Evolutionary conservation across 2,113 vertebrate species (phyloP).

Genomic region (Nematolebias whitei): DNA sequence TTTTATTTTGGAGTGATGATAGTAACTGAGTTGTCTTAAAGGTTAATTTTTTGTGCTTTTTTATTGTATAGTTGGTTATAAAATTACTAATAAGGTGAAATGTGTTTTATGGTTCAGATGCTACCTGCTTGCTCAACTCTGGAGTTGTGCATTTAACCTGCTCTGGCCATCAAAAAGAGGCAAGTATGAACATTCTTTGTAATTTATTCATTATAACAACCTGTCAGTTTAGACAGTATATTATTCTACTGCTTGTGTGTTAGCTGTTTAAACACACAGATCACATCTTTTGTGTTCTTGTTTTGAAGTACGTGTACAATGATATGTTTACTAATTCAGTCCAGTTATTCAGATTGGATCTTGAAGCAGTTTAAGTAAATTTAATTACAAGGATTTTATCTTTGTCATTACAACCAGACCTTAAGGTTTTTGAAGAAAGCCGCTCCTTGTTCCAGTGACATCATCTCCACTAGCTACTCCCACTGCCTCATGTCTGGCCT

Average conservation of each 20-base stretch:
- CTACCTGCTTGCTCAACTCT: conserved; percentile 88
- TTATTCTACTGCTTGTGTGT: not conserved
- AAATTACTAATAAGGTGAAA: not conserved
- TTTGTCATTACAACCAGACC: conserved; percentile 76
- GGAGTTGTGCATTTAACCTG: conserved; percentile 92
- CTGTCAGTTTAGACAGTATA: not conserved
- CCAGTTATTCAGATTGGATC: not conserved
- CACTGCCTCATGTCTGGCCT: conserved; percentile 93
- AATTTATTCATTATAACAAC: not conserved
- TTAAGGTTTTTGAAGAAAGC: conserved; percentile 92
- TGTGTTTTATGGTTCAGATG: conserved; percentile 78
- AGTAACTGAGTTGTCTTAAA: not conserved
- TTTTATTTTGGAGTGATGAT: not conserved
- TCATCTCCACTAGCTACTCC: conserved; percentile 87
- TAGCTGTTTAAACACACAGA: not conserved
- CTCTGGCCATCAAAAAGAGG: conserved; percentile 95
- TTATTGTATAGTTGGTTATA: not conserved
- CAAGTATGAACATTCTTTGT: conserved; percentile 47
- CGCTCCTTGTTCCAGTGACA: conserved; percentile 85
- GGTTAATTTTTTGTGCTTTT: not conserved
- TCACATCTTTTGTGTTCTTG: not conserved
- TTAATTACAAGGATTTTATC: not conserved
- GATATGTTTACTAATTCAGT: not conserved
- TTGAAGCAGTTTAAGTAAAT: not conserved
- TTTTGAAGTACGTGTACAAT: not conserved